Base-by-base conservation (phyloP, 2,888 invertebrate genomes). In the Dendrolimus houi region DNA sequence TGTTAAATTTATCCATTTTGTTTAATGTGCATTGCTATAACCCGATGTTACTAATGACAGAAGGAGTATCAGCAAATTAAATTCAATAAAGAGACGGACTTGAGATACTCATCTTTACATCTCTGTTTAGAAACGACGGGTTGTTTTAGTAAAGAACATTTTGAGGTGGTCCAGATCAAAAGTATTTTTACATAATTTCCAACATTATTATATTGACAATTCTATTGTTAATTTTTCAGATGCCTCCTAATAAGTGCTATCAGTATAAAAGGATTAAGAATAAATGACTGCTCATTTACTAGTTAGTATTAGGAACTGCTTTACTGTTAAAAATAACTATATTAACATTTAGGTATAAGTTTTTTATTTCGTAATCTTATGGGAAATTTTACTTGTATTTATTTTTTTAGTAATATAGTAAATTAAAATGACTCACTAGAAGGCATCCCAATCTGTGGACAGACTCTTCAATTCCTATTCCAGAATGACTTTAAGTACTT, bases 251-350 rank as follows among this genome's bases (percentile, higher is more conserved):
- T 47, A 47, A 47, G 47, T 47, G 29, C 29, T 12, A 17, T 53
- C 9, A 53, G 13, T 47, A 47, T 47, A 9, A 29, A 29, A 29
- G 29, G 29, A 29, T 29, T 29, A 29, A 29, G 29, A 29, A 29
- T 29, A 75, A 84, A 79, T 79, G 75, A 79, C 69, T 68, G 67
- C 69, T 71, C 79, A 72, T 73, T 71, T 72, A 76, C 77, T 72
- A 79, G 80, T 80, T 77, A 72, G 68, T 79, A 81, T 80, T 89
- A 90, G 89, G 89, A 90, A 90, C 89, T 89, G 86, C 56, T 56
- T 57, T 54, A 56, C 40, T 10, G 47, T 57, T 54, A 54, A 54
- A 3, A 9, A 10, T 47, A 12, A 47, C 47, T 10, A 47, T 47
- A 47, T 9, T 47, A 47, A 47, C 9, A 47, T 47, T 47, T 10